phyloP scores from a whole-genome alignment of 2,888 invertebrate species.

The Nipponacmea schrenckii region DNA sequence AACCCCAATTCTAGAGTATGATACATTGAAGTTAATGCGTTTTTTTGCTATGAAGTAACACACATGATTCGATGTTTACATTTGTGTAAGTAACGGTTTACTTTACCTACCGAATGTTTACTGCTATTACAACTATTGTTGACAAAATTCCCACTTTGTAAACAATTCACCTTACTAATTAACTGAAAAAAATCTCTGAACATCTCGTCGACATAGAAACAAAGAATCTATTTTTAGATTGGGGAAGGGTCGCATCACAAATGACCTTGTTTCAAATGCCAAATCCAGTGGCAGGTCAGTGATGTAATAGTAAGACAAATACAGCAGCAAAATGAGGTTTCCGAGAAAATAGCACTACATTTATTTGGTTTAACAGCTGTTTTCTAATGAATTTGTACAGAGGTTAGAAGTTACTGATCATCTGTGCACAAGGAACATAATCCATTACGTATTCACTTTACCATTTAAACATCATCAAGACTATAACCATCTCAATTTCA shows the following conservation, averaged over 20 bases:
- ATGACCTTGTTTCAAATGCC: not conserved
- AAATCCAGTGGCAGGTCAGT: not conserved
- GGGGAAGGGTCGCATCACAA: not conserved
- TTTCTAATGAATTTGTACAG: too few relatives aligned
- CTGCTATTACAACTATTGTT: not conserved
- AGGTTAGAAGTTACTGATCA: too few relatives aligned
- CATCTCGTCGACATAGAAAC: not conserved
- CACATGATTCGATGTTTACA: not conserved
- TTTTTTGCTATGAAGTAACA: not conserved
- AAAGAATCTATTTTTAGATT: slow-evolving; percentile 6
- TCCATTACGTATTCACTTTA: too few relatives aligned
- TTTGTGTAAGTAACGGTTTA: slow-evolving; percentile 2
- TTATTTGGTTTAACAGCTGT: too few relatives aligned
- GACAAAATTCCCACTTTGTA: not conserved
- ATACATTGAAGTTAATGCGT: too few relatives aligned
- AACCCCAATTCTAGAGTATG: too few relatives aligned
- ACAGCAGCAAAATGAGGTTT: too few relatives aligned
- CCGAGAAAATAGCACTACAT: too few relatives aligned
- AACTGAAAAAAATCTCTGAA: not conserved
- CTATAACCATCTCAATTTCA: too few relatives aligned
- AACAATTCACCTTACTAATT: not conserved
- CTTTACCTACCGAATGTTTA: slow-evolving; percentile 3
- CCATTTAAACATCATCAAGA: too few relatives aligned
- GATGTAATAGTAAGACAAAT: not conserved
- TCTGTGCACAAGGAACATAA: too few relatives aligned